These are phyloP conservation scores for Neodiprion lecontei DNA, from an alignment of 1,140 invertebrate species.

Conservation along the genomic window DNA sequence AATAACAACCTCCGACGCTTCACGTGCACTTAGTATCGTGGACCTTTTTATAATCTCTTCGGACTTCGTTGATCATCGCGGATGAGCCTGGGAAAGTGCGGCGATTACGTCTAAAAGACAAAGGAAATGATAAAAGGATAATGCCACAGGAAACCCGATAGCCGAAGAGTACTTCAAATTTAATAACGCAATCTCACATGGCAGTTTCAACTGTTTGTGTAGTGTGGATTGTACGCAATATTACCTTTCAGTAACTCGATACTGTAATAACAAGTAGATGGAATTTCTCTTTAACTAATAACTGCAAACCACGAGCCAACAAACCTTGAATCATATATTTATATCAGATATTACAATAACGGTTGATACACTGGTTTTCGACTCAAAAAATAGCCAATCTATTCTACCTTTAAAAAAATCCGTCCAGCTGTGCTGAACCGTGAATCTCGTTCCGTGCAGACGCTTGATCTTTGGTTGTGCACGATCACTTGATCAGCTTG, in stretches of 20 bases:
- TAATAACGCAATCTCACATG: slow-evolving; percentile 3
- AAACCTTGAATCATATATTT: too few species aligned
- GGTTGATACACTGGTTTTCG: too few species aligned
- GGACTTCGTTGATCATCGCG: slow-evolving; percentile 22
- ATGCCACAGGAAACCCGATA: too few species aligned
- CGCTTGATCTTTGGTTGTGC: too few species aligned
- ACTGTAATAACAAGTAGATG: background rate
- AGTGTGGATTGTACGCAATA: slow-evolving; percentile 15
- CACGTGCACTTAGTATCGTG: slow-evolving; percentile 9
- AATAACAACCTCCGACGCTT: slow-evolving; percentile 11
- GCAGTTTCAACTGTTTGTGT: background rate
- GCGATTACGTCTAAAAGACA: background rate
- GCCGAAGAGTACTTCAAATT: slow-evolving; percentile 36
- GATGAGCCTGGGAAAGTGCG: slow-evolving; percentile 13
- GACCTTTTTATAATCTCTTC: slow-evolving; percentile 18
- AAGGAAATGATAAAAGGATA: background rate
- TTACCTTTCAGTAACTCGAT: slow-evolving; percentile 16
- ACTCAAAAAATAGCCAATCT: too few species aligned
- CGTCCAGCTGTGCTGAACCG: too few species aligned
- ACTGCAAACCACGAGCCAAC: too few species aligned
- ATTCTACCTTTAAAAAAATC: too few species aligned
- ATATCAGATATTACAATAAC: too few species aligned
- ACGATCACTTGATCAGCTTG: too few species aligned
- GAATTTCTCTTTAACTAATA: too few species aligned
- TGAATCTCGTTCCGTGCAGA: too few species aligned